Evolutionary conservation across 2,888 invertebrate species (phyloP), one percentile per base, ranked within the genome.

Genomic region (Acanthosoma haemorrhoidale): DNA sequence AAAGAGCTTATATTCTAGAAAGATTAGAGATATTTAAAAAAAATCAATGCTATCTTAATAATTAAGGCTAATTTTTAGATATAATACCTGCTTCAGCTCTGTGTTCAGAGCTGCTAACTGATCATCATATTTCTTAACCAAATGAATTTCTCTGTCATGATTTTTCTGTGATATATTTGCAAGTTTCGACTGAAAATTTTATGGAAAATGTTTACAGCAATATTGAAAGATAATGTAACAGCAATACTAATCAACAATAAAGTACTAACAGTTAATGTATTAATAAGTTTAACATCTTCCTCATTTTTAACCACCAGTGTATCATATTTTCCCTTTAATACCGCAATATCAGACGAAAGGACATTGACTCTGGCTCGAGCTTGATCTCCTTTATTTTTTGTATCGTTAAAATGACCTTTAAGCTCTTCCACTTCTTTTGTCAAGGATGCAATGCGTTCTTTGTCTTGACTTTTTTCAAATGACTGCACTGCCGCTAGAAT

Each of bases 291-390:
- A 74, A 88, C 86, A 75, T 88, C 88, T 75, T 84, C 85, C 34
- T 83, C 83, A 68, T 84, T 84, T 77, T 88, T 87, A 72, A 88
- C 86, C 29, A 85, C 82, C 71, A 88, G 79, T 1, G 86, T 83
- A 39, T 81, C 81, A 72, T 87, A 81, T 75, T 87, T 88, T 36
- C 83, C 82, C 77, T 86, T 86, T 32, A 85, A 79, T 0, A 80
- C 81, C 1, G 80, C 80, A 13, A 84, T 78, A 72, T 91, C 90
- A 70, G 84, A 85, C 75, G 88, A 88, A 21, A 91, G 79, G 64
- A 87, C 88, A 77, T 85, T 85, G 70, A 86, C 85, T 75, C 91
- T 84, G 32, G 89, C 88, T 77, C 84, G 87, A 0, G 85, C 80
- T 0, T 85, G 87, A n/a, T 88, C 86, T 1, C 86, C 77, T 77